phyloP scores from a whole-genome alignment of 2,113 vertebrate genomes.

The Etia nguti region DNA sequence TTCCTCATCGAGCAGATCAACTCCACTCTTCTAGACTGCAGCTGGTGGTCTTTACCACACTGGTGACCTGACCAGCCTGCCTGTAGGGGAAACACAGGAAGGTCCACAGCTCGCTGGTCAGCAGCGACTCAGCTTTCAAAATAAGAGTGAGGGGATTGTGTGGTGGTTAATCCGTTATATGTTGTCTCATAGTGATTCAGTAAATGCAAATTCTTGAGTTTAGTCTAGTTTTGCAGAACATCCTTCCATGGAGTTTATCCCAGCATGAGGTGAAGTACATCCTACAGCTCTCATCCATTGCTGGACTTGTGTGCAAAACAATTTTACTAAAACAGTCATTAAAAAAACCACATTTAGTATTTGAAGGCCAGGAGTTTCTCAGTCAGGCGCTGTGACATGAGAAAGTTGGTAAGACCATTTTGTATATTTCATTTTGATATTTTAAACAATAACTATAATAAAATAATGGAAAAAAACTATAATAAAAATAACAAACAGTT shows the following conservation, averaged over 20 bases:
- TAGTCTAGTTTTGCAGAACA: neutral
- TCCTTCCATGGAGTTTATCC: fast-evolving
- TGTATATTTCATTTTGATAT: neutral
- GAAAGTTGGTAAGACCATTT: neutral
- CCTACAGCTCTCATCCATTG: fast-evolving
- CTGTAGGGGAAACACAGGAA: neutral
- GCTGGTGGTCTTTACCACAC: neutral
- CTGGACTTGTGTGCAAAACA: neutral
- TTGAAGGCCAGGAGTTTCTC: too few relatives aligned
- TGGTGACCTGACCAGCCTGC: fast-evolving
- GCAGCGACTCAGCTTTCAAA: fast-evolving
- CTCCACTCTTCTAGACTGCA: neutral
- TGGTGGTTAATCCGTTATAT: neutral
- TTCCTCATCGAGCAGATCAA: fast-evolving
- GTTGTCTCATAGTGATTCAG: neutral
- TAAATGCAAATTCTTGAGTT: neutral
- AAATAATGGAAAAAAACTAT: neutral
- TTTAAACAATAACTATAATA: neutral
- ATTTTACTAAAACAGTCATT: neutral
- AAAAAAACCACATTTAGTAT: neutral
- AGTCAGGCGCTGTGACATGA: too few relatives aligned
- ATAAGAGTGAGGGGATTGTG: neutral
- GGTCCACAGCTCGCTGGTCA: fast-evolving
- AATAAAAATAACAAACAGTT: neutral
- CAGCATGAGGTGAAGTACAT: neutral